A percentile compares a stretch with the other conserved stretches of the same genome.
These are phyloP conservation scores for Zaprionus camerounensis DNA, from an alignment of 1,140 invertebrate genomes.

Conservation along the genomic window DNA sequence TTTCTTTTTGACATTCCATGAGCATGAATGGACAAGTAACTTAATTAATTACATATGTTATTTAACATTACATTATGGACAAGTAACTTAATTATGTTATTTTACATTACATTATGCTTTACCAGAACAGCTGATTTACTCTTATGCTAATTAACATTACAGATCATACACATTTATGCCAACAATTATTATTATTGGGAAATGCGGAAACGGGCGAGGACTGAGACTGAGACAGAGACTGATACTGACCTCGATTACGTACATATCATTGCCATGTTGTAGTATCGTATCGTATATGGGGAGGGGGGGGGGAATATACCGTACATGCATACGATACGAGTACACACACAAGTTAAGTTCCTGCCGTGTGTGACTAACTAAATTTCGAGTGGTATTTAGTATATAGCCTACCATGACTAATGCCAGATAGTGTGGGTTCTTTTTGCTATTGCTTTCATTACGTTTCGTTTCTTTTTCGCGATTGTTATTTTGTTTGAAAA, in stretches of 20 bases:
- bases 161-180: no score
- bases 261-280: not conserved
- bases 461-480: constrained; percentile 39
- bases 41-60: no score
- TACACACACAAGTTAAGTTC: not conserved
- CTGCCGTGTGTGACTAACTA: constrained; percentile 9
- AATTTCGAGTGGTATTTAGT: not conserved
- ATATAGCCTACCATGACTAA: constrained; percentile 36
- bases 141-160: no score
- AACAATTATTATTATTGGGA: no score
- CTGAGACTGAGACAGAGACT: not conserved
- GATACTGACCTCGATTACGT: constrained; percentile 17
- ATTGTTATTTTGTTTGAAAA: constrained; percentile 46
- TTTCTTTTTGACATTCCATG: no score
- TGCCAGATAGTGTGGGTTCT: constrained; percentile 40
- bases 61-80: no score
- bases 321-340: not conserved
- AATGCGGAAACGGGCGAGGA: constrained; percentile 7
- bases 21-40: no score
- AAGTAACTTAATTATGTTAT: no score
- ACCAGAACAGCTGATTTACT: no score
- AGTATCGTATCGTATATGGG: not conserved
- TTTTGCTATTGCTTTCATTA: constrained; percentile 38
- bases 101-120: no score
- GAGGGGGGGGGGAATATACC: constrained; percentile 1